phyloP scores from a whole-genome alignment of 2,797 vertebrate genomes.

The Liparis tanakae region DNA sequence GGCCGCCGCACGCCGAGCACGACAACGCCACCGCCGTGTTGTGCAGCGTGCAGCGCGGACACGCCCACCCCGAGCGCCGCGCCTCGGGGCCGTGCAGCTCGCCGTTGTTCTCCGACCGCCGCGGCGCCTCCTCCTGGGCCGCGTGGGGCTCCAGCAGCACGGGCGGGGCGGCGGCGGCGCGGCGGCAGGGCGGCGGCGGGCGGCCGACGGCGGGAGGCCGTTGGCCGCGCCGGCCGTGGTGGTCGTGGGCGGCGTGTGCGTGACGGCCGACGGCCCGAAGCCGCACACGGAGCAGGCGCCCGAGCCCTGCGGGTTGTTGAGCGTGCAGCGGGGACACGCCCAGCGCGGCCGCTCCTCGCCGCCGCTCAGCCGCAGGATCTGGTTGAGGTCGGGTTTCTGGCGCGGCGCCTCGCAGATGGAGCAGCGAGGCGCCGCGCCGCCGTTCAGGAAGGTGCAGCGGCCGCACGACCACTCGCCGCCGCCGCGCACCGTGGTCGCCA shows the following conservation, averaged over 20 bases:
- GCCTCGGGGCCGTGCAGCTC: constrained; percentile 66
- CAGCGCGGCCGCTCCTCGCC: constrained; percentile 91
- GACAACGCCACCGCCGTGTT: constrained; percentile 93
- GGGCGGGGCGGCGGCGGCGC: constrained; percentile 44
- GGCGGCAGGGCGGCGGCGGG: constrained; percentile 50
- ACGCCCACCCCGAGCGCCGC: constrained; percentile 88
- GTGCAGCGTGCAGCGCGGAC: constrained; percentile 94
- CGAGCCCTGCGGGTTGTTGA: constrained; percentile 92
- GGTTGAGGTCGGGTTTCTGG: constrained; percentile 95
- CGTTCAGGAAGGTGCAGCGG: constrained; percentile 97
- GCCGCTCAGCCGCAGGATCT: constrained; percentile 95
- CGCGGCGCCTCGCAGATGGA: constrained; percentile 97
- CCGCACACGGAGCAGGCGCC: constrained; percentile 93
- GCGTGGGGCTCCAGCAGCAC: constrained; percentile 74
- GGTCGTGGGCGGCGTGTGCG: constrained; percentile 77
- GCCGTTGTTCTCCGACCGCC: constrained; percentile 76
- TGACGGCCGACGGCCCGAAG: constrained; percentile 81
- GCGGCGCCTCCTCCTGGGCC: constrained; percentile 69
- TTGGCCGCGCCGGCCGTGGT: constrained; percentile 69
- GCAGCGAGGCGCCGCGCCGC: constrained; percentile 90
- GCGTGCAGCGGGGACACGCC: constrained; percentile 94
- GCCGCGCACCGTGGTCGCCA: constrained; percentile 87
- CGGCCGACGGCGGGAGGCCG: constrained; percentile 72
- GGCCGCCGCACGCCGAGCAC: constrained; percentile 95
- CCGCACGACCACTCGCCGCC: constrained; percentile 93